Conservation (phyloP, 2,113 vertebrate species). For the Psilopogon haemacephalus region DNA sequence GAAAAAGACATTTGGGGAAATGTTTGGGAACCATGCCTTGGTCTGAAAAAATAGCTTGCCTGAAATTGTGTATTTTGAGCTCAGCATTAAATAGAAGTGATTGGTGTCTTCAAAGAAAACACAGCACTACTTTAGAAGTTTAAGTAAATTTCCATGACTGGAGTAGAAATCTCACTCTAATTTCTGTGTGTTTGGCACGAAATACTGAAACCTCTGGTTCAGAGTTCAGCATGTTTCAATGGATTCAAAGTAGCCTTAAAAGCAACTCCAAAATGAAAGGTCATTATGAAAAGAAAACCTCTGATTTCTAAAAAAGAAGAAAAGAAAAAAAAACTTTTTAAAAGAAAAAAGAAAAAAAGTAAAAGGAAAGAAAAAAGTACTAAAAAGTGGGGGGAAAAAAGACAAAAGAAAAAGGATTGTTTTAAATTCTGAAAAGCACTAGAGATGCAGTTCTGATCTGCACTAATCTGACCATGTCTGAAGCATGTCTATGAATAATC, state of each 20-base stretch:
- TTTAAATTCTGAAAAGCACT: not conserved
- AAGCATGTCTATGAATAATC: not conserved
- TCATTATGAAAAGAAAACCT: conserved; percentile 4
- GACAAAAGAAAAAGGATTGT: not conserved
- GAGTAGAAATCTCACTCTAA: not conserved
- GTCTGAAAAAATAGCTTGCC: not conserved
- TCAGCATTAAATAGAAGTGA: not conserved
- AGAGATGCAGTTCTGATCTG: not conserved
- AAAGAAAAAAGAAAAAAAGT: no score
- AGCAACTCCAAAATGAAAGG: not conserved
- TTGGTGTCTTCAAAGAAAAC: not conserved
- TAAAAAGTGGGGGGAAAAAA: no score
- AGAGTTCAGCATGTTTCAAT: not conserved
- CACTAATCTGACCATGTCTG: not conserved
- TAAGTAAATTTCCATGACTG: not conserved
- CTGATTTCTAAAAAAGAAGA: not conserved
- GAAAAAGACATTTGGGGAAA: not conserved
- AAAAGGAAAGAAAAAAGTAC: no score
- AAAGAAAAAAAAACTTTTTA: no score
- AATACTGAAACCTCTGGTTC: not conserved
- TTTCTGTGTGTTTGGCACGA: not conserved
- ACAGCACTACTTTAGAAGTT: not conserved
- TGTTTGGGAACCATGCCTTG: not conserved
- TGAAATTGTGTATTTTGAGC: not conserved
- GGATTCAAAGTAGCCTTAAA: not conserved